These are phyloP conservation scores for Mus pahari DNA, from an alignment of 2,113 vertebrate species.

Conservation along the genomic window DNA sequence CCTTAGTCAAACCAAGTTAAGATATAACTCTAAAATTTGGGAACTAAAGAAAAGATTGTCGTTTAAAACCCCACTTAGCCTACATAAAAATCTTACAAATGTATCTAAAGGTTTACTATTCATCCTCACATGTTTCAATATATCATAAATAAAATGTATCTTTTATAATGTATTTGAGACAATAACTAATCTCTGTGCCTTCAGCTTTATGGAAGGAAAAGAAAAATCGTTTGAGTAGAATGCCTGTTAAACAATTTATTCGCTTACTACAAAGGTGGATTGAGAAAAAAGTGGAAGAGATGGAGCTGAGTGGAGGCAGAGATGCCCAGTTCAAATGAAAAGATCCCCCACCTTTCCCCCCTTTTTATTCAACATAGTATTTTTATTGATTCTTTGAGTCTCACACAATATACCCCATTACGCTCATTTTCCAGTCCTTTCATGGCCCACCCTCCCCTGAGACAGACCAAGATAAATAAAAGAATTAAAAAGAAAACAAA, in stretches of 20 bases:
- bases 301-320: background rate
- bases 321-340: background rate
- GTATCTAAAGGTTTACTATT: background rate
- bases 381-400: background rate
- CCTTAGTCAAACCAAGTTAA: background rate
- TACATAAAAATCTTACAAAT: background rate
- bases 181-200: background rate
- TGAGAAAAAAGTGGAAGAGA: background rate
- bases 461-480: background rate
- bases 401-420: background rate
- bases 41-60: background rate
- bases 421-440: background rate
- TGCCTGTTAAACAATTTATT: background rate
- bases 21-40: background rate
- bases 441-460: background rate
- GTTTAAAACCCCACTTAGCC: background rate
- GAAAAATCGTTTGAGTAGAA: background rate
- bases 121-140: background rate
- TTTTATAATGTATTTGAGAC: background rate
- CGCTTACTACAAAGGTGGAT: background rate
- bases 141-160: background rate
- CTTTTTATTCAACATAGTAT: background rate
- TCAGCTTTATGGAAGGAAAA: background rate
- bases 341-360: background rate
- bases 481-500: background rate